A percentile compares a stretch with the other conserved stretches of the same genome.
Evolutionary conservation across 2,888 invertebrate species (phyloP).

Genomic region (Globia sparganii): DNA sequence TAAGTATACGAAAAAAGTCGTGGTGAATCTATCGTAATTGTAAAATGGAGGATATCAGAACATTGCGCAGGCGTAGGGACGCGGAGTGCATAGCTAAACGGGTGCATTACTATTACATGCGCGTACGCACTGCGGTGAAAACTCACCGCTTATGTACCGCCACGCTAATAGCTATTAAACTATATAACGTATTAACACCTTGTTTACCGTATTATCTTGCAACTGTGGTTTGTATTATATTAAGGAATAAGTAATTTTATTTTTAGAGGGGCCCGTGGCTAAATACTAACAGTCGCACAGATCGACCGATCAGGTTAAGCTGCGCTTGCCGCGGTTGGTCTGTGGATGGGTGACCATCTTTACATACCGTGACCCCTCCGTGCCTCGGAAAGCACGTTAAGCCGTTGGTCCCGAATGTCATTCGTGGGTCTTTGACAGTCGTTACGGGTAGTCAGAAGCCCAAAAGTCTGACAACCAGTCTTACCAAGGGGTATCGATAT

Average conservation of each 20-base stretch:
- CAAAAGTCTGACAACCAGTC: no score
- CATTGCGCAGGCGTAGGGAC: constrained; percentile 70
- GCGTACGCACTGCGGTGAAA: constrained; percentile 65
- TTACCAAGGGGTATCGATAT: no score
- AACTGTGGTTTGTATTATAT: not conserved
- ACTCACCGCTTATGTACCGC: constrained; percentile 42
- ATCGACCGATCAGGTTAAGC: no score
- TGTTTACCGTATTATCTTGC: constrained; percentile 19
- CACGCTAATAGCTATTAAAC: constrained; percentile 51
- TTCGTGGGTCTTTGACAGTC: no score
- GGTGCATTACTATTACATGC: constrained; percentile 61
- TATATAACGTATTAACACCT: constrained; percentile 34
- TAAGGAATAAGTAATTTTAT: not conserved
- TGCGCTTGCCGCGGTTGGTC: no score
- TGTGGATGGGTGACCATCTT: no score
- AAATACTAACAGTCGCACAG: no score
- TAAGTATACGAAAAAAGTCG: constrained; percentile 28
- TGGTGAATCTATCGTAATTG: constrained; percentile 57
- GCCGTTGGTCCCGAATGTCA: no score
- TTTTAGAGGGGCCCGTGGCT: no score
- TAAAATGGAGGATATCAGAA: constrained; percentile 67
- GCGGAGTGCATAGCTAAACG: constrained; percentile 62
- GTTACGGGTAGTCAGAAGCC: no score
- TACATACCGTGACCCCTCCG: no score
- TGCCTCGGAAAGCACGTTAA: no score